phyloP scores from a whole-genome alignment of 2,888 invertebrate genomes.

The Nymphalis polychloros region DNA sequence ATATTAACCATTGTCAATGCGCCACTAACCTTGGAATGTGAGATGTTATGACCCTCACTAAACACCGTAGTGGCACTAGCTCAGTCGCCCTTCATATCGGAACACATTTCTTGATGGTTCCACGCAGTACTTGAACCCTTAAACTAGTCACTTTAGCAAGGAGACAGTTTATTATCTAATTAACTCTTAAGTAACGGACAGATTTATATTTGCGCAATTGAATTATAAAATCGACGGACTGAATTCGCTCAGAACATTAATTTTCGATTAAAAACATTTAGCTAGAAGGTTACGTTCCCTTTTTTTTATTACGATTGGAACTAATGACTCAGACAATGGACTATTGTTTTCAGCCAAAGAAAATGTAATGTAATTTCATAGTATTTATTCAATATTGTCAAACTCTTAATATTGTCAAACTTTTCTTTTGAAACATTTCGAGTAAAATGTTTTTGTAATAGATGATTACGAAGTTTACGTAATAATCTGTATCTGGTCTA shows the following conservation, averaged over 20 bases:
- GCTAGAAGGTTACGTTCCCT: not conserved
- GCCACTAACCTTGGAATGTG: too few species aligned
- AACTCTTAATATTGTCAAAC: conserved; percentile 3
- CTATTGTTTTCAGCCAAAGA: conserved; percentile 3
- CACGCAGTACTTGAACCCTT: too few species aligned
- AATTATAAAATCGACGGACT: not conserved
- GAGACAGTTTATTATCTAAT: too few species aligned
- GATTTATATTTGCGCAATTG: not conserved
- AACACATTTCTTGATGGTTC: too few species aligned
- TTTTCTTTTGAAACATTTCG: not conserved
- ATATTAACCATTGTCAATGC: too few species aligned
- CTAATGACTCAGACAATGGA: conserved; percentile 6
- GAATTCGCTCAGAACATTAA: not conserved
- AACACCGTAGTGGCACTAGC: too few species aligned
- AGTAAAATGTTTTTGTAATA: not conserved
- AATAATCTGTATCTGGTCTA: too few species aligned
- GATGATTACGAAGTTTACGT: too few species aligned
- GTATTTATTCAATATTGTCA: not conserved
- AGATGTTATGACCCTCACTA: too few species aligned
- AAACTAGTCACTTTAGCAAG: too few species aligned
- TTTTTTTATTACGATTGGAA: not conserved
- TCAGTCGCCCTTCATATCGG: too few species aligned
- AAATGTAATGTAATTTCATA: not conserved
- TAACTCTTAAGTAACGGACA: not conserved
- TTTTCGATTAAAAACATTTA: not conserved